A percentile compares a stretch with the other conserved stretches of the same genome.
phyloP scores from a whole-genome alignment of 2,888 invertebrate species.

The Fragum sueziense region DNA sequence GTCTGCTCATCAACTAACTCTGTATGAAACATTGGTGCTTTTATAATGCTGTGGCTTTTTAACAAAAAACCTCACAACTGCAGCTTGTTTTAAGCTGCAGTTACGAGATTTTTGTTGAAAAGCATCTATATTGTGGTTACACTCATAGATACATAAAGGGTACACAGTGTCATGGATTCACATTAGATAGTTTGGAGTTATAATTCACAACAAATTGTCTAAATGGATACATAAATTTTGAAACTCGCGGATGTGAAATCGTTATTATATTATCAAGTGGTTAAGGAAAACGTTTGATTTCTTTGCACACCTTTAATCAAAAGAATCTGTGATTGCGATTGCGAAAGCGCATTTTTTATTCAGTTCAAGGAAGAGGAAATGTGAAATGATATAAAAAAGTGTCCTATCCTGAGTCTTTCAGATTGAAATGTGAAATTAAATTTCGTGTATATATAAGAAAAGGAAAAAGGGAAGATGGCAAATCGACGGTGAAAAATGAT shows the following conservation, averaged over 20 bases:
- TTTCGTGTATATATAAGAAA: no score
- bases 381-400: no score
- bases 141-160: constrained; percentile 3
- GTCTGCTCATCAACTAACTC: not conserved
- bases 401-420: no score
- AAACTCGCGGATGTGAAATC: not conserved
- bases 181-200: not conserved
- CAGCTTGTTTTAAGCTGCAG: no score
- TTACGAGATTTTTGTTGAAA: no score
- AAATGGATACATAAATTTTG: not conserved
- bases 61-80: no score
- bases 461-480: not conserved
- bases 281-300: not conserved
- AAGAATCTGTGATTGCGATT: not conserved
- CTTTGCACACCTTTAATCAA: no score
- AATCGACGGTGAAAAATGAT: constrained; percentile 21
- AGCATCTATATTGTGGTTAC: no score
- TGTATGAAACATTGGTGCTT: constrained; percentile 19
- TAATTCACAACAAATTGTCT: constrained; percentile 6
- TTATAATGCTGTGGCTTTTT: constrained; percentile 15
- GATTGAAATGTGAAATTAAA: no score
- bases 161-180: constrained; percentile 8
- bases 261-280: not conserved
- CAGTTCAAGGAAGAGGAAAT: not conserved
- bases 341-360: not conserved